These are phyloP conservation scores for Sphecodes monilicornis DNA, from an alignment of 2,888 invertebrate species.

Conservation along the genomic window DNA sequence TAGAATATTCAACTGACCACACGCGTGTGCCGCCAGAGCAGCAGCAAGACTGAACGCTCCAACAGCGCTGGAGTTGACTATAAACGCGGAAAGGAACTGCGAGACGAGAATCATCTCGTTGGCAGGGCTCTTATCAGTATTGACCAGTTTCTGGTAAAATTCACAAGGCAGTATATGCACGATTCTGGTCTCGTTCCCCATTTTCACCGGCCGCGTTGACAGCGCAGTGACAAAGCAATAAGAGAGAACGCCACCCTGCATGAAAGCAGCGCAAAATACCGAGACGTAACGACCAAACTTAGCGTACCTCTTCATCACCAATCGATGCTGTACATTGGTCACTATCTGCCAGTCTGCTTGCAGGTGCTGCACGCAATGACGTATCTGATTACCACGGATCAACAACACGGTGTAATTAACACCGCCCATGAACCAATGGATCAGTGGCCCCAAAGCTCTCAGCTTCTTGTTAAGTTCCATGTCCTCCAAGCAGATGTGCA, in stretches of 20 bases:
- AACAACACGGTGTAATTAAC: conserved; percentile 71
- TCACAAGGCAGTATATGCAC: conserved; percentile 58
- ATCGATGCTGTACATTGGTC: conserved; percentile 44
- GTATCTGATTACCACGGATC: conserved; percentile 60
- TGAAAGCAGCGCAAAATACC: conserved; percentile 51
- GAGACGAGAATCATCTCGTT: conserved; percentile 64
- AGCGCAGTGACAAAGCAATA: conserved; percentile 37
- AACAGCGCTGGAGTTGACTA: conserved; percentile 56
- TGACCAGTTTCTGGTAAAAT: conserved; percentile 53
- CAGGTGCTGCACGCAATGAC: conserved; percentile 67
- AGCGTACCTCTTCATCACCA: conserved; percentile 69
- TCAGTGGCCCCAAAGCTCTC: conserved; percentile 69
- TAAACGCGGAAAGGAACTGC: conserved; percentile 60
- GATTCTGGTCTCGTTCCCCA: conserved; percentile 57
- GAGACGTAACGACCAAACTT: conserved; percentile 66
- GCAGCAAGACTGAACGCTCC: conserved; percentile 62
- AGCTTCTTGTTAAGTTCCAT: conserved; percentile 24
- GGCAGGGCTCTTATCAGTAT: conserved; percentile 55
- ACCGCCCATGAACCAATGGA: conserved; percentile 69
- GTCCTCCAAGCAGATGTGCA: conserved; percentile 66
- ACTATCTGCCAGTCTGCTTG: conserved; percentile 69
- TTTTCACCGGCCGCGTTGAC: not conserved
- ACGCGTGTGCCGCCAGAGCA: conserved; percentile 69
- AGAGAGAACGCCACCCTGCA: conserved; percentile 52
- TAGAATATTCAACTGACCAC: conserved; percentile 69